Evolutionary conservation across 2,888 invertebrate genomes (phyloP), one percentile per base, ranked within the genome.

Genomic region (Drosophila rubida): DNA sequence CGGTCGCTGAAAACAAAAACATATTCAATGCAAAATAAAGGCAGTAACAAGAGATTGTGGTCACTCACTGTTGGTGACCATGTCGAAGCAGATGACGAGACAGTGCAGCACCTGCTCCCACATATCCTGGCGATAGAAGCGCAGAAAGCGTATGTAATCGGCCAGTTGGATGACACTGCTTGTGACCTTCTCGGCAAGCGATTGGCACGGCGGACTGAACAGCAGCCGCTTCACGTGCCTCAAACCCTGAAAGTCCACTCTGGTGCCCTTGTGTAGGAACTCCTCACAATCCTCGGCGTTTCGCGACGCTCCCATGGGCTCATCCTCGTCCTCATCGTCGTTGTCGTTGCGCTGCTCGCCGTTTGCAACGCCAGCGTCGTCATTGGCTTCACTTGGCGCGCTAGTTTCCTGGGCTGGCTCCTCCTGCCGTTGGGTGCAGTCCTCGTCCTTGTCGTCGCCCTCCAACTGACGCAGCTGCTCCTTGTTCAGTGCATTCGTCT

Each of bases 381-480:
- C 53, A 7, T 35, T 45, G 11, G 19, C 19, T 19, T 19, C 19
- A 19, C 3, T 19, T 19, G 1, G 19, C 19, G 3, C 19, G 19
- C 19, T 19, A 3, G 19, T 3, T 19, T 19, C 19, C 19, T 19
- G 19, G 19, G 19, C 19, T 19, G 19, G 19, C 5, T 37, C 23
- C 5, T 69, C 59, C 1, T 27, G 14, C 9, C 64, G 55, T 27
- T 75, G 75, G 11, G 94, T 93, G 83, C 96, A 95, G 87, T 97
- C 97, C 83, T 96, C 95, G 89, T 97, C 97, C 92, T 97, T 97
- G 82, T 98, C 97, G 73, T 97, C 97, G 53, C 94, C 95, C 90
- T 96, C 95, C 62, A 95, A 91, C 6, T 94, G 93, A 54, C 95
- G 92, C n/a, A 95, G 93, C 71, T 95, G 95, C 91, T 96, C 96